Base-by-base conservation (phyloP, 2,113 vertebrate genomes). In the Leucosticte australis region DNA sequence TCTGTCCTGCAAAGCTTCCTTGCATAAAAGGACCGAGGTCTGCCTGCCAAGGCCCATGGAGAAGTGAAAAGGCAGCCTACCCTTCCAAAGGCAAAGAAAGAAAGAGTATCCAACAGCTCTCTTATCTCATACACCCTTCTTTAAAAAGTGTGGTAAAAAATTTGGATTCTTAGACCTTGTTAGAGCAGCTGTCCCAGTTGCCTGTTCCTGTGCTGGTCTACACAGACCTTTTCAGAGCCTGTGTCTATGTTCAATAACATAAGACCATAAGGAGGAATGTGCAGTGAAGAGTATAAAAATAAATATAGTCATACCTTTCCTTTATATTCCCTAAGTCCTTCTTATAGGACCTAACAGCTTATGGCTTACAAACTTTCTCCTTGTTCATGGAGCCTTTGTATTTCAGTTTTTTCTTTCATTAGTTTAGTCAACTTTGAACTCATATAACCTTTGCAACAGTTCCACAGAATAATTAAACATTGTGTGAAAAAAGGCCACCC, bases 401-500 rank as follows among this genome's bases (percentile, higher is more conserved):
- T 87, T 64, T 0, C 8, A 73, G 15, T 6, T 50, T 84, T 79
- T 87, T 53, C 7, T 83, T 62, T 80, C n/a, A 73, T 65, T 46
- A 49, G 20, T 69, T 93, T 76, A 24, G 10, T 47, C 37, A 52
- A 4, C 31, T 53, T 42, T 31, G 44, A 62, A 64, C 27, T 50
- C 37, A 27, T 1, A 23, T 57, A 69, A 67, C 15, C 24, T 78
- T 78, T 35, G 26, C n/a, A 87, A 35, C 22, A n/a, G 8, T 75
- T 82, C 52, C 31, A 46, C 13, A 26, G 53, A 26, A 47, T 23
- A 67, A 60, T 68, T 44, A 41, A 23, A 57, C 4, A 23, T 1
- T 16, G 20, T 19, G 28, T 44, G n/a, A 46, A 57, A 56, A 42
- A 4, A 0, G 0, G 0, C 2, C 6, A 31, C 13, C 2, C 24